These are phyloP conservation scores for Ligdia adustata DNA, from an alignment of 2,888 invertebrate species.

Conservation along the genomic window DNA sequence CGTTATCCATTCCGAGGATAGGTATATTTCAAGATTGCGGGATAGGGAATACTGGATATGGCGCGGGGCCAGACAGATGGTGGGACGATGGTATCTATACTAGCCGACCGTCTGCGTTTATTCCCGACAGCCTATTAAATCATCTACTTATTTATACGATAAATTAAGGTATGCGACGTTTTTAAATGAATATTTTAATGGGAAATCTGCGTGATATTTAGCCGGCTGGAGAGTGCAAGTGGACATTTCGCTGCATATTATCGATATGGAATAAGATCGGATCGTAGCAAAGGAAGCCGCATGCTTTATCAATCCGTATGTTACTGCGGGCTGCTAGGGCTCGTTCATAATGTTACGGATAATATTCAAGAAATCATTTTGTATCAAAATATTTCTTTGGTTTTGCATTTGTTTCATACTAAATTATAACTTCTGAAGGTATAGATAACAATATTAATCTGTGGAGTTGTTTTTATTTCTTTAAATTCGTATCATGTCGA, in stretches of 20 bases:
- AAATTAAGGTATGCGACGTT: conserved; percentile 21
- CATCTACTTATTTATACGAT: conserved; percentile 42
- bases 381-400: no score
- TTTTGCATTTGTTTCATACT: no score
- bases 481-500: no score
- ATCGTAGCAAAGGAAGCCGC: conserved; percentile 75
- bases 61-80: conserved; percentile 65
- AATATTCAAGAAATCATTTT: no score
- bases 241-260: conserved; percentile 36
- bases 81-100: conserved; percentile 60
- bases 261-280: conserved; percentile 51
- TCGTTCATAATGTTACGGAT: conserved; percentile 44
- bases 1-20: conserved; percentile 55
- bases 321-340: conserved; percentile 54
- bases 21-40: conserved; percentile 67
- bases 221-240: conserved; percentile 37
- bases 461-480: no score
- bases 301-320: conserved; percentile 65
- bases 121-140: conserved; percentile 49
- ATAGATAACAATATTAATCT: no score
- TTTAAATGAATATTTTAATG: conserved; percentile 21
- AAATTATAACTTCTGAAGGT: no score
- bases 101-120: conserved; percentile 54
- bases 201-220: conserved; percentile 36
- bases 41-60: conserved; percentile 66